Conservation (phyloP, 2,797 vertebrate species). For the Natrix natrix region DNA sequence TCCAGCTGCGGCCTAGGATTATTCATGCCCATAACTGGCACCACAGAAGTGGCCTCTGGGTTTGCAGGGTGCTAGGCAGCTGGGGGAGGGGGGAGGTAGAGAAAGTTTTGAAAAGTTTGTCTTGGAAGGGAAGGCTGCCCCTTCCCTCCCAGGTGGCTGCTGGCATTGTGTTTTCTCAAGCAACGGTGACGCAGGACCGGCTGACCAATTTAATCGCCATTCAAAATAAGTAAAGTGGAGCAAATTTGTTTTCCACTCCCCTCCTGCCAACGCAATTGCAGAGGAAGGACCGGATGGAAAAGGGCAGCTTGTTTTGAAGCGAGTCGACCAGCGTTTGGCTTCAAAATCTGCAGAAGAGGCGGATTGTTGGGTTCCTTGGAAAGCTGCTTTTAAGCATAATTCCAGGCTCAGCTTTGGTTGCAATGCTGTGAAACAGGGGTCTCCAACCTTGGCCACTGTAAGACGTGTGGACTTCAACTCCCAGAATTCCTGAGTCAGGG, state of each 20-base stretch:
- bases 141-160: background rate
- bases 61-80: background rate
- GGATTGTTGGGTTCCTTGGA: background rate
- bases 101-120: background rate
- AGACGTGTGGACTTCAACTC: background rate
- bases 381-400: background rate
- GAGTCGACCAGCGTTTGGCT: background rate
- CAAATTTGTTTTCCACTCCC: background rate
- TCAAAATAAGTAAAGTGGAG: background rate
- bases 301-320: background rate
- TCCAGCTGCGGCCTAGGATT: background rate
- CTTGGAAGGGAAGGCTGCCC: too few species aligned
- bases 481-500: background rate
- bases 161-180: background rate
- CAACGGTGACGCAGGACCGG: too few species aligned
- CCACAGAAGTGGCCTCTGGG: too few species aligned
- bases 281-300: background rate
- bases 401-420: background rate
- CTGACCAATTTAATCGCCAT: background rate
- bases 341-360: background rate
- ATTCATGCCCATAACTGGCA: background rate
- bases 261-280: background rate
- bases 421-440: background rate
- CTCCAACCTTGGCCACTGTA: background rate
- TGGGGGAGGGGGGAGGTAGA: background rate